Evolutionary conservation across 2,797 vertebrate genomes (phyloP).

Genomic region (Tamandua tetradactyla): DNA sequence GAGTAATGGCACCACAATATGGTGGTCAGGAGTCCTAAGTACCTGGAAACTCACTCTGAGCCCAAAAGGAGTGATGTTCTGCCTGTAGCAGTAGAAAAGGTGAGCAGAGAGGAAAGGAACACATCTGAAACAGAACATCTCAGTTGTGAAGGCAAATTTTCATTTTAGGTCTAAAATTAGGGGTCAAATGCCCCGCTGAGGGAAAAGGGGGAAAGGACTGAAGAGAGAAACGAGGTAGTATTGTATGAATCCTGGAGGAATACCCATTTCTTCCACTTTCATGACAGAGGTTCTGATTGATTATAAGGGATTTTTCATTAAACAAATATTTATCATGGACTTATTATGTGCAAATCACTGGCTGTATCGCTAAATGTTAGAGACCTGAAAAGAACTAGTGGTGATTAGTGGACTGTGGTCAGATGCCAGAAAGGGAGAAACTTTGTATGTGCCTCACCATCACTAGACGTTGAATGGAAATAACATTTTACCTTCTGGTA

Average conservation of each 20-base stretch:
- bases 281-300: neutral
- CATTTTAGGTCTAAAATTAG: neutral
- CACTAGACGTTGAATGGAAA: neutral
- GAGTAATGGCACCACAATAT: too few relatives aligned
- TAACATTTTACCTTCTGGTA: neutral
- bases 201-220: too few relatives aligned
- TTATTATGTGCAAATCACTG: neutral
- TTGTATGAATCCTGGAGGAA: neutral
- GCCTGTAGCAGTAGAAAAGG: neutral
- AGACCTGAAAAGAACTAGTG: neutral
- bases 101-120: neutral
- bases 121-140: neutral
- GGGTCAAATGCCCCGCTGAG: neutral
- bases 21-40: neutral
- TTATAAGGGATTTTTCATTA: neutral
- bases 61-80: fast-evolving
- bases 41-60: neutral
- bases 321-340: neutral
- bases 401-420: neutral
- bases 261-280: neutral
- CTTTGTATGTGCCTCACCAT: neutral
- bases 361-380: neutral
- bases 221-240: neutral
- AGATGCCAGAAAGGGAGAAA: neutral
- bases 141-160: neutral